phyloP scores from a whole-genome alignment of 2,888 invertebrate species.

The Hirudinaria manillensis region DNA sequence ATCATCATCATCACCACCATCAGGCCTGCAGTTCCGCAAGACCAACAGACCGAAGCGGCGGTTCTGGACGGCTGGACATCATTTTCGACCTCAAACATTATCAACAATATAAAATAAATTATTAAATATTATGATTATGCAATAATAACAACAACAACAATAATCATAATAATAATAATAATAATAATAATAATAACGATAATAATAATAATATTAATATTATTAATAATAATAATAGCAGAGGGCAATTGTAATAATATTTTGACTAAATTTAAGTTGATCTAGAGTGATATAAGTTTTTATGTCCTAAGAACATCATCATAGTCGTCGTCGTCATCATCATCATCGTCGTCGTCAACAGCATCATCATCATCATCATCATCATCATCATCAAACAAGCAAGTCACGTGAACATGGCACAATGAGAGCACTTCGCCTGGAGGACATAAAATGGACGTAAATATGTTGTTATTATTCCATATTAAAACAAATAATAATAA shows the following conservation, averaged over 20 bases:
- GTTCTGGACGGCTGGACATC: not conserved
- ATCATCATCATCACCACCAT: not conserved
- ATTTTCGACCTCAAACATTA: not conserved
- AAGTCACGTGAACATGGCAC: slow-evolving; percentile 9
- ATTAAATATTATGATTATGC: no score
- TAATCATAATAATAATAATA: no score
- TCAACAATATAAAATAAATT: no score
- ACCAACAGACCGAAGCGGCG: not conserved
- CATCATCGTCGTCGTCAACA: slow-evolving; percentile 25
- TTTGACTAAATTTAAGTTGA: no score
- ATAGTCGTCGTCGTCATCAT: slow-evolving; percentile 22
- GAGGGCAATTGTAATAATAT: no score
- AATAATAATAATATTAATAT: no score
- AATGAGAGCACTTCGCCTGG: not conserved
- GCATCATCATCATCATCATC: slow-evolving; percentile 26
- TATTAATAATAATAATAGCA: no score
- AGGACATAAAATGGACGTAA: slow-evolving; percentile 6
- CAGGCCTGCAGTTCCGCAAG: not conserved
- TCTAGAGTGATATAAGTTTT: no score
- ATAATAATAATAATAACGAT: no score
- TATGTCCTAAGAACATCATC: slow-evolving; percentile 24
- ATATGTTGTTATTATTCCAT: not conserved
- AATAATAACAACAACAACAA: no score
- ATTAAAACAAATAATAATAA: no score
- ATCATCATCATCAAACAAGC: slow-evolving; percentile 1